Base-by-base conservation (phyloP, 2,797 vertebrate species). In the Numenius phaeopus region DNA sequence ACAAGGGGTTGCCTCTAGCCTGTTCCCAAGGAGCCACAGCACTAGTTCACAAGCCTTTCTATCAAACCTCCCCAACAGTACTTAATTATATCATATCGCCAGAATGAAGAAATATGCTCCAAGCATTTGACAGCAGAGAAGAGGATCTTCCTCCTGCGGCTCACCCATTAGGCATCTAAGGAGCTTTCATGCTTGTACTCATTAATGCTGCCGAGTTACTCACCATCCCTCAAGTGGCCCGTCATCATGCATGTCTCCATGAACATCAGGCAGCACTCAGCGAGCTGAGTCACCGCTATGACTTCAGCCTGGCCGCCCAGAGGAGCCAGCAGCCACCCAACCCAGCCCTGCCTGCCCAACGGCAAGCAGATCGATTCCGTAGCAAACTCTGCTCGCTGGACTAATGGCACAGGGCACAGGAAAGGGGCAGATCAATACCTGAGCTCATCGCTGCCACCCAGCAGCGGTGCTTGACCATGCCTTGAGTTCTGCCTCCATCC, bases 71-170 rank as follows among this genome's bases (percentile, higher is more conserved):
- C 44, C 57, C 9, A 70, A 24, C 27, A 42, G 26, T 11, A 26
- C 39, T 30, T 3, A 6, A 20, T 5, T 9, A 4, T 3, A 52
- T 2, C 5, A 0, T 4, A 6, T 5, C 2, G 39, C 46, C 52
- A 47, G 9, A 22, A 44, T 0, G 22, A 73, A 75, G 58, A 69
- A 19, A 85, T 3, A 47, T 0, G 3, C 32, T 65, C 30, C 65
- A 18, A 57, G 58, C 40, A 15, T n/a, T 65, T 69, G 54, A n/a
- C 12, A 40, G 73, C 69, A 64, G 75, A 65, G 57, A 64, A 37
- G 37, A 62, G 49, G n/a, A 21, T 42, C 65, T 37, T 39, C 52
- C 49, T 42, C 22, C 52, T 29, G 44, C 9, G 2, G 34, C 59
- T 67, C 55, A 52, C 76, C 71, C 27, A 39, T 54, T 24, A 49